Evolutionary conservation across 2,797 vertebrate species (phyloP), one percentile per base, ranked within the genome.

Genomic region (Cossypha caffra): DNA sequence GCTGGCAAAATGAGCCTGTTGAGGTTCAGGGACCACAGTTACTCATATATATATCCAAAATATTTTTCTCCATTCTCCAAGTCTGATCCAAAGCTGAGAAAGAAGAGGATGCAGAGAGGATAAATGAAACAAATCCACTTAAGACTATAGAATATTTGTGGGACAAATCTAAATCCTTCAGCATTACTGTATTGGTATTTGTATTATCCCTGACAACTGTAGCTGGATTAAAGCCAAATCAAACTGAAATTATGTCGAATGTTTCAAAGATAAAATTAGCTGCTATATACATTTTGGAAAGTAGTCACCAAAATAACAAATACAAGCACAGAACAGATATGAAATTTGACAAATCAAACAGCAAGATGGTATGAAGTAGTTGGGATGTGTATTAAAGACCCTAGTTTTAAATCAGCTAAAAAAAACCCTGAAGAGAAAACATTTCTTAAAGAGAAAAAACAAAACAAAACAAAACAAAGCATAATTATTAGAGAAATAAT

Each of bases 91-190:
- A 90, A 83, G 28, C 42, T 72, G 35, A 93, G 59, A 76, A 91
- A 79, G 51, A 82, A 86, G 51, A 79, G 28, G 13, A 59, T 69
- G 29, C 47, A 73, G 63, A 69, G 23, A 71, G 57, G 76, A 90
- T 86, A 58, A 92, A 88, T 50, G 31, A 93, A 90, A 88, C 88
- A 96, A 96, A 95, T 94, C 88, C 64, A 86, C 45, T 93, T 86
- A 88, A 68, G 62, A 51, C 23, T 64, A n/a, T 3, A 47, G 57
- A 94, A 80, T 93, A 88, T 89, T 90, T 91, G 69, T 75, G 43
- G 57, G 69, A 93, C 26, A 2, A 57, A 80, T 50, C n/a, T 64
- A 77, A 90, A 93, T 86, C 85, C 87, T 90, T 78, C 51, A 71
- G 25, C 5, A 45, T 86, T 77, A 81, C 47, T 54, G 10, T 68